A percentile compares a stretch with the other conserved stretches of the same genome.
phyloP scores from a whole-genome alignment of 1,140 invertebrate species.

The Aphaenogaster floridana region DNA sequence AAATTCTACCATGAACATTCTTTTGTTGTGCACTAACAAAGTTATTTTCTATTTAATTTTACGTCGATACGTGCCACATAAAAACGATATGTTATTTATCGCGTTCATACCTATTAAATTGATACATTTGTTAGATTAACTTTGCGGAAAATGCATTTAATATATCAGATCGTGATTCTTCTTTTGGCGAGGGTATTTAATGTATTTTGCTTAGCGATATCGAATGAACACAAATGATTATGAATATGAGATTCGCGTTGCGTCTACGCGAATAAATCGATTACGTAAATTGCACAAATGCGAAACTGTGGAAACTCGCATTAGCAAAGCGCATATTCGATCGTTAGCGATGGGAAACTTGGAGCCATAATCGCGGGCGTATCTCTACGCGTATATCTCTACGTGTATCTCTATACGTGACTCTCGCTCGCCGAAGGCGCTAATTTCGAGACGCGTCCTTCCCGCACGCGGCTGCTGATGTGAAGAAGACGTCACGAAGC shows the following conservation, averaged over 20 bases:
- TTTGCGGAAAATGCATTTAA: background rate
- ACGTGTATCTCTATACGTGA: background rate
- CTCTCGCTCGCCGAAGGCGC: constrained; percentile 30
- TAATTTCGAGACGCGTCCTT: constrained; percentile 31
- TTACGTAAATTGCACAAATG: constrained; percentile 25
- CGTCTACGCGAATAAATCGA: constrained; percentile 42
- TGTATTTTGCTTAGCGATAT: background rate
- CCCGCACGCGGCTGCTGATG: constrained; percentile 3
- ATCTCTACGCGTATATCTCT: background rate
- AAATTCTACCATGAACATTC: background rate
- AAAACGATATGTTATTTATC: background rate
- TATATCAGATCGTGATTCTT: constrained; percentile 1
- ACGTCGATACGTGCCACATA: background rate
- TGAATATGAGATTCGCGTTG: constrained; percentile 12
- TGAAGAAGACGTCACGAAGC: constrained; percentile 45
- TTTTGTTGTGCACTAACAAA: background rate
- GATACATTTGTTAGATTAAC: constrained; percentile 20
- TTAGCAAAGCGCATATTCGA: constrained; percentile 24
- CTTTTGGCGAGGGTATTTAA: constrained; percentile 3
- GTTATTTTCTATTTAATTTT: background rate
- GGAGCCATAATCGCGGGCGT: background rate
- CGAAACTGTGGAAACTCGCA: constrained; percentile 45
- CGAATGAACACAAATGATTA: background rate
- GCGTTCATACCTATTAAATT: background rate
- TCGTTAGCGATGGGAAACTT: constrained; percentile 28